Base-by-base conservation (phyloP, 2,797 vertebrate species). In the Sphaeramia orbicularis region DNA sequence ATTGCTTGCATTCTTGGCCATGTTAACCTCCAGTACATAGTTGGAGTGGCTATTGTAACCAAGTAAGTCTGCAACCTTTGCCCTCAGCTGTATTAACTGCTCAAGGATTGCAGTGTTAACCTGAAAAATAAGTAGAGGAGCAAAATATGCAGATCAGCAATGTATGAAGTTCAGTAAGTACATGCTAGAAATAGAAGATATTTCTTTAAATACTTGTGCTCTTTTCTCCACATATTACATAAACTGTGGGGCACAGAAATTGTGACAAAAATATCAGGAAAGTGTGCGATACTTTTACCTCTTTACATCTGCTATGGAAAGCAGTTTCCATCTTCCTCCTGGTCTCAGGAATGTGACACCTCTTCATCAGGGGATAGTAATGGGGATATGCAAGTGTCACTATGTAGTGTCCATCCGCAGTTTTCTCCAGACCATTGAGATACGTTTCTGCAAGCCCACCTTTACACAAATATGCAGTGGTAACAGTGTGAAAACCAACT, bases 301-400 rank as follows among this genome's bases (percentile, higher is more conserved):
- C 94, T 91, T 95, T 97, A 92, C 98, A 98, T 72, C 96, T 94
- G 1, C 96, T 96, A 78, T 99, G 95, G 89, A 99, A 99, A 52
- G 96, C 96, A 2, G 60, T 87, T 90, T 99, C 97, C 95, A 98
- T 95, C 88, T 92, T 96, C 80, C 91, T 95, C 85, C 97, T 94
- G 12, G 96, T 99, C 87, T 97, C 96, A 1, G 96, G 94, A 74
- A 96, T 80, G 76, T 95, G 92, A 80, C 97, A 99, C 69, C 96
- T 95, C 90, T 98, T 98, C 94, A 98, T 96, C 83, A 98, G 82
- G 14, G 97, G 96, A 87, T 93, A 97, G 90, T 99, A 98, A 84
- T 98, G 96, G 3, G 96, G 97, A 87, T 99, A 98, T 48, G 96
- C 94, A 57, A 99, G 93, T 1, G 96, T 98, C 65, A 99, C 91